A percentile compares a stretch with the other conserved stretches of the same genome.
Evolutionary conservation across 2,797 vertebrate genomes (phyloP).

Genomic region (Luscinia megarhynchos): DNA sequence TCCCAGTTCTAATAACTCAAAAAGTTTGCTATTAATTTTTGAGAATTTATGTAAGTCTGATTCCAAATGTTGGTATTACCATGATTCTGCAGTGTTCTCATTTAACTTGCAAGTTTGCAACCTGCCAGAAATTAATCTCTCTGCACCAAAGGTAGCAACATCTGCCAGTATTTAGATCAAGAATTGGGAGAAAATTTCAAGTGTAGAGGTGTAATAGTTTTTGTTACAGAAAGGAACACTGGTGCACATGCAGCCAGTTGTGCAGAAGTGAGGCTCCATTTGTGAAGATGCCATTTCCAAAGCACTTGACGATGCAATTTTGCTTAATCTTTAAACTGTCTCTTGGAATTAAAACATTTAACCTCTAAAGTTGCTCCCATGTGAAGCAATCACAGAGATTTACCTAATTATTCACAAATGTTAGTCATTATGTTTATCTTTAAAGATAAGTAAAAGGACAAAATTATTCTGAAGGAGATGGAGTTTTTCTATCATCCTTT

Average conservation of each 20-base stretch:
- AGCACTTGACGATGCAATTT: not conserved
- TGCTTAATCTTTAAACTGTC: conserved; percentile 9
- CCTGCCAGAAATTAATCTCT: not conserved
- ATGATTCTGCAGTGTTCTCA: not conserved
- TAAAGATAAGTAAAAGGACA: not conserved
- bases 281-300: conserved; percentile 6
- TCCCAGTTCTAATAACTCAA: not conserved
- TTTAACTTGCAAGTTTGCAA: not conserved
- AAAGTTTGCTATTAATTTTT: not conserved
- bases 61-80: conserved; percentile 21
- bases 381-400: conserved; percentile 23
- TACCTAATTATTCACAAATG: conserved; percentile 12
- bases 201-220: not conserved
- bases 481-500: not conserved
- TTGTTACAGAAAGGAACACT: not conserved
- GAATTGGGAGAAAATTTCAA: not conserved
- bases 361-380: conserved; percentile 33
- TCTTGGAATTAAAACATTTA: conserved; percentile 20
- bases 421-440: conserved; percentile 18
- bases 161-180: not conserved
- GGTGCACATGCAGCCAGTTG: not conserved
- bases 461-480: not conserved
- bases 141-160: not conserved
- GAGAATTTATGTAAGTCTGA: conserved; percentile 15
- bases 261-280: not conserved